Percentiles rank a stretch among this genome's conserved stretches.
Conservation (phyloP, 1,140 invertebrate species). For the Oedothorax gibbosus region DNA sequence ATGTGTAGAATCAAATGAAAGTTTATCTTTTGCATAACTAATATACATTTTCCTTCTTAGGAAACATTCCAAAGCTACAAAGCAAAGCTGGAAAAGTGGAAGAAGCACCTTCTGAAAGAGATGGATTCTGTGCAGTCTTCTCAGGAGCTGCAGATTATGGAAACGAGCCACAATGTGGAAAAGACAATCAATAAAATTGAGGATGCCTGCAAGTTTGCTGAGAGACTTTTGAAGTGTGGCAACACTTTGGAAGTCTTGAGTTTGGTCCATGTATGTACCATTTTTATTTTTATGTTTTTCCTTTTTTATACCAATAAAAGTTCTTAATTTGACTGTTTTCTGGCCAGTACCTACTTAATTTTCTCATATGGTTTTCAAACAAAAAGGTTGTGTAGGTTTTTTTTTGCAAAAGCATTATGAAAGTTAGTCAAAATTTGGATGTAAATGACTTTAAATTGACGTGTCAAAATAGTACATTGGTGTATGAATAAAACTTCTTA, state of each 20-base stretch:
- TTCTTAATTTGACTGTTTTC: no score
- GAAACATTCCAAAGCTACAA: conserved; percentile 85
- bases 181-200: conserved; percentile 84
- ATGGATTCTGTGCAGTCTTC: conserved; percentile 84
- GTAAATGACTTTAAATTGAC: no score
- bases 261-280: conserved; percentile 73
- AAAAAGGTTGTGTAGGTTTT: no score
- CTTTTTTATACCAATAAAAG: no score
- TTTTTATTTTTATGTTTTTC: neutral
- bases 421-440: no score
- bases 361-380: no score
- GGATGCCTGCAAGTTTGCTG: conserved; percentile 85
- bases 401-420: no score
- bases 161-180: conserved; percentile 82
- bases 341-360: no score
- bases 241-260: conserved; percentile 85
- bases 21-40: no score
- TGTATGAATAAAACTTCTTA: no score
- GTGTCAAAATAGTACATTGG: no score
- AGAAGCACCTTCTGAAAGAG: conserved; percentile 80
- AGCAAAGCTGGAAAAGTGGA: conserved; percentile 81
- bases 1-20: no score
- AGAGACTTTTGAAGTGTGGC: conserved; percentile 81
- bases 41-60: neutral
- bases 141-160: conserved; percentile 88